Conservation (phyloP, 2,113 vertebrate genomes). For the Rhinoderma darwinii region DNA sequence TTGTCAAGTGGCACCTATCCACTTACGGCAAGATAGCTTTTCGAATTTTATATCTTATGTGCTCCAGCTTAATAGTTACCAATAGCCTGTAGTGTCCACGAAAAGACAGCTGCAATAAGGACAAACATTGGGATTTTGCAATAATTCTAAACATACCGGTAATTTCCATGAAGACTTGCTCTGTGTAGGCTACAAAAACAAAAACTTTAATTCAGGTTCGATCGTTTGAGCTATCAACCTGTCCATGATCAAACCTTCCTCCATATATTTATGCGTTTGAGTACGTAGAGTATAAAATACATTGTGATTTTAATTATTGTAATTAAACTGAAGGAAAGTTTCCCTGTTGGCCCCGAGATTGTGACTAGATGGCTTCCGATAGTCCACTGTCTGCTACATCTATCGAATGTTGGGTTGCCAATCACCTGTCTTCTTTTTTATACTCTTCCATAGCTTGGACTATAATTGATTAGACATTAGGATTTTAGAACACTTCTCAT, state of each 20-base stretch:
- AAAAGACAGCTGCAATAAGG: neutral
- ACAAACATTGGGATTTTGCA: neutral
- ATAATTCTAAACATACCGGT: neutral
- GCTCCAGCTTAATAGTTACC: conserved; percentile 31
- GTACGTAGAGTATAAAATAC: neutral
- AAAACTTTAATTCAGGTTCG: neutral
- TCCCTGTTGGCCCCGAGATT: neutral
- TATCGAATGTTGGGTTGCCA: too few relatives aligned
- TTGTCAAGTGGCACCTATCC: conserved; percentile 33
- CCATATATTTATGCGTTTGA: neutral
- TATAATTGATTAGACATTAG: too few relatives aligned
- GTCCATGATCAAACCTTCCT: neutral
- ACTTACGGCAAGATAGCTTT: conserved; percentile 21
- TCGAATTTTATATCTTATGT: conserved; percentile 8
- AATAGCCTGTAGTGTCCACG: neutral
- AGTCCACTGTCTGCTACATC: too few relatives aligned
- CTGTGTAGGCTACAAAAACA: neutral
- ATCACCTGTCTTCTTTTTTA: too few relatives aligned
- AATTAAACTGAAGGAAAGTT: too few relatives aligned
- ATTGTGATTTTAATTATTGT: neutral
- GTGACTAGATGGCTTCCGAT: too few relatives aligned
- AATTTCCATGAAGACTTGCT: too few relatives aligned
- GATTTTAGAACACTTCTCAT: too few relatives aligned
- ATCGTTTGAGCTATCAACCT: neutral
- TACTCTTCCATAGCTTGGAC: too few relatives aligned